A percentile compares a stretch with the other conserved stretches of the same genome.
Evolutionary conservation across 2,888 invertebrate genomes (phyloP).

Genomic region (Pecten maximus): DNA sequence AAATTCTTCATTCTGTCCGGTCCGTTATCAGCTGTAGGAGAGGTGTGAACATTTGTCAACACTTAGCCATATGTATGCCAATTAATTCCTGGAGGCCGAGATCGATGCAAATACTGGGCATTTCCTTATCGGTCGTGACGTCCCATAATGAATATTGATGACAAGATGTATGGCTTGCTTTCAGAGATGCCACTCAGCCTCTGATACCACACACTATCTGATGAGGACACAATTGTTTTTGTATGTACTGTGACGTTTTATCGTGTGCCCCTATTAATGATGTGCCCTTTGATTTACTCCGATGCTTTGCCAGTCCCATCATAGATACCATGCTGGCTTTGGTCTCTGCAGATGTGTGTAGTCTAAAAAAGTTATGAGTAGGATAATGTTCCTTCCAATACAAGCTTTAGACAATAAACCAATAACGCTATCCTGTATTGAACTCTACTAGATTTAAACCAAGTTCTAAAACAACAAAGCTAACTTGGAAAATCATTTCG

Average conservation of each 20-base stretch:
- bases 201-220: constrained; percentile 4
- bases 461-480: not conserved
- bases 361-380: not conserved
- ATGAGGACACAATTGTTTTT: constrained; percentile 23
- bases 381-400: not conserved
- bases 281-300: not conserved
- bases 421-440: not conserved
- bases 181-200: constrained; percentile 2
- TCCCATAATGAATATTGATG: constrained; percentile 31
- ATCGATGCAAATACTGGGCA: constrained; percentile 32
- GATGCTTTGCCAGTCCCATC: not conserved
- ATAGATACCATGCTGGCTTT: not conserved
- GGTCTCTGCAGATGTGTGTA: not conserved
- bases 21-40: constrained; percentile 38
- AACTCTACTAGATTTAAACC: not conserved
- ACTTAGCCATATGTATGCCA: constrained; percentile 50
- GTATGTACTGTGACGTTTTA: constrained; percentile 22
- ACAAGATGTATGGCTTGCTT: constrained; percentile 33
- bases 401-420: not conserved
- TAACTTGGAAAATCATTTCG: not conserved
- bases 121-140: constrained; percentile 17
- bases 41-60: constrained; percentile 54
- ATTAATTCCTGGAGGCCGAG: constrained; percentile 47
- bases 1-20: not conserved
- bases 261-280: constrained; percentile 23